A percentile compares a stretch with the other conserved stretches of the same genome.
These are phyloP conservation scores for Eurytoma adleriae DNA, from an alignment of 2,888 invertebrate genomes.

Conservation along the genomic window DNA sequence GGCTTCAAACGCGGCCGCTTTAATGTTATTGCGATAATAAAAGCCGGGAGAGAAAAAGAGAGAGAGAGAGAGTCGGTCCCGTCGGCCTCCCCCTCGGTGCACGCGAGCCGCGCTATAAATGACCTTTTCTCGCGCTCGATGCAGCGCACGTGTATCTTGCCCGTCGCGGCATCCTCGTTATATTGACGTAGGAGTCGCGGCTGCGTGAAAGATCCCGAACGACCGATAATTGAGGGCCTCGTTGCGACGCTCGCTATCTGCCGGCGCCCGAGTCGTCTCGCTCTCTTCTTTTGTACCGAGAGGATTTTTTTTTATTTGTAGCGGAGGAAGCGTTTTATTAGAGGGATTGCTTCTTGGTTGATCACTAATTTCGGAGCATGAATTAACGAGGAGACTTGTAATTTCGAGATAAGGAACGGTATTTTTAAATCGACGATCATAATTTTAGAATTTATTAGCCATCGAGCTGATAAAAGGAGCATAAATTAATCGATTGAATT, in stretches of 20 bases:
- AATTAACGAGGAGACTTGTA: not conserved
- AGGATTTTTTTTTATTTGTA: not conserved
- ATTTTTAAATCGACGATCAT: not conserved
- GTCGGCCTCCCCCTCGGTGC: conserved; percentile 20
- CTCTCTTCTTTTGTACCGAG: not conserved
- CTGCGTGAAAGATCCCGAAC: conserved; percentile 54
- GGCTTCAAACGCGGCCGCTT: conserved; percentile 70
- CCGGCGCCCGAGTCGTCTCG: conserved; percentile 5
- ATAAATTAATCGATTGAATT: conserved; percentile 18
- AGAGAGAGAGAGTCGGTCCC: not conserved
- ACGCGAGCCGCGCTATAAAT: conserved; percentile 13
- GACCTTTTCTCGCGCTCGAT: not conserved
- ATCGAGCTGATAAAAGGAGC: not conserved
- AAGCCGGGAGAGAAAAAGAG: conserved; percentile 58
- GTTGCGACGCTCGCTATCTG: conserved; percentile 20
- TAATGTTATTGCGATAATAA: conserved; percentile 74
- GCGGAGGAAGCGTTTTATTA: not conserved
- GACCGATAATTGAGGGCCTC: conserved; percentile 52
- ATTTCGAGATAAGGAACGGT: not conserved
- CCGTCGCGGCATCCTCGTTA: not conserved
- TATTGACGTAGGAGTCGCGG: conserved; percentile 35
- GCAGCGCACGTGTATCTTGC: no score
- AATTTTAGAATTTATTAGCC: conserved; percentile 2
- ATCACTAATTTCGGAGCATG: not conserved
- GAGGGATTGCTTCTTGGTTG: no score